Conservation (phyloP, 2,797 vertebrate genomes). For the Clarias pachynema region DNA sequence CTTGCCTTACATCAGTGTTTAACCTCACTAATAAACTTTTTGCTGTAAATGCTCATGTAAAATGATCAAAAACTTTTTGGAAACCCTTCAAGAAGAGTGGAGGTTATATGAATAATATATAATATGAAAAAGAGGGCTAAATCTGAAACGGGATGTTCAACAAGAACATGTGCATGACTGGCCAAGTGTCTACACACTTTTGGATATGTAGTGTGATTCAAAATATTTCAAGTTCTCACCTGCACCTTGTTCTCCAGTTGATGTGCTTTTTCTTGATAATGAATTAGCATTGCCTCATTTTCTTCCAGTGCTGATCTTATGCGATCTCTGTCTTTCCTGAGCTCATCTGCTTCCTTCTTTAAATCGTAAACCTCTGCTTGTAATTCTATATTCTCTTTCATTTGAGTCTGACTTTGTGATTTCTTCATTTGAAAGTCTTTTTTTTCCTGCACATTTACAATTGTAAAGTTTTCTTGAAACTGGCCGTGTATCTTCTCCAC, state of each 20-base stretch:
- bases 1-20: background rate
- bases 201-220: background rate
- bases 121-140: background rate
- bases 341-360: conserved; percentile 62
- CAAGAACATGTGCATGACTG: background rate
- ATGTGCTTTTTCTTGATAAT: conserved; percentile 73
- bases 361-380: conserved; percentile 62
- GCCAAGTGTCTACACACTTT: background rate
- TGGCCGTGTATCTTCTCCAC: background rate
- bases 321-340: conserved; percentile 63
- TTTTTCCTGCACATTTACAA: background rate
- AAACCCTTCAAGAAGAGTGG: background rate
- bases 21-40: background rate
- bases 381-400: conserved; percentile 46
- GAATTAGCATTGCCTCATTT: conserved; percentile 77
- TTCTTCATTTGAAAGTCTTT: conserved; percentile 1
- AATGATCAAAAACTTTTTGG: background rate
- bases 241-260: conserved; percentile 54
- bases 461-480: background rate
- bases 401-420: background rate
- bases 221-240: conserved; percentile 28
- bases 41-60: background rate
- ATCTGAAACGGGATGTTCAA: background rate
- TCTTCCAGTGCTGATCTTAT: conserved; percentile 69
- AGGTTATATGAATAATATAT: background rate